Base-by-base conservation (phyloP, 2,888 invertebrate species). In the Anthophora plumipes region DNA sequence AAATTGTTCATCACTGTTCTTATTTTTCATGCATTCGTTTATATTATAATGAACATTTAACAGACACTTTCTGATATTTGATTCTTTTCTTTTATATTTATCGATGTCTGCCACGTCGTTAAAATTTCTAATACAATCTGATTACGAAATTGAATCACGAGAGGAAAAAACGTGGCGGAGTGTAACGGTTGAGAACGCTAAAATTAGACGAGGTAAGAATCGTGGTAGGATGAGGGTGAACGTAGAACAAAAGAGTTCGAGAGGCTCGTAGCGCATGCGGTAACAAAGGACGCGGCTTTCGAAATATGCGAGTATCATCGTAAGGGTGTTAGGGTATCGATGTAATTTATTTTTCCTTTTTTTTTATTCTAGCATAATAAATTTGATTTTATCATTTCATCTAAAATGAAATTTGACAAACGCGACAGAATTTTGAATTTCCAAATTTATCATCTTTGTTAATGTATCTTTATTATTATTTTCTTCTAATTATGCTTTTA, bases 261-360 rank as follows among this genome's bases (percentile, higher is more conserved):
- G 63, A 22, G 43, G 41, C 55, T 60, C 43, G 25, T n/a, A n/a
- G n/a, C n/a, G n/a, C 7, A 48, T 39, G 17, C 59, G 17, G 22
- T 17, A 55, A n/a, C 54, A 71, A 59, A 41, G 50, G 25, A 69
- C 39, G 22, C 12, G 12, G 46, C 50, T 46, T 63, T 63, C 25
- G 7, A 22, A 55, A 59, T 39, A 12, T n/a, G 14, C 31, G 60
- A 41, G 60, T 31, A 14, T 31, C 31, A 31, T 22, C 54, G 70
- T 43, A 71, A 61, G 41, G 41, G 22, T 52, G 7, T 39, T n/a
- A n/a, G n/a, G n/a, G 9, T 50, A 59, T 59, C 22, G 59, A 48
- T 69, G 59, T 37, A 37, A 57, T 37, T 57, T 31, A 25, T 55
- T 43, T 60, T 20, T 46, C 20, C 37, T 14, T 31, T 37, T 11